These are phyloP conservation scores for Carassius gibelio DNA, from an alignment of 2,113 vertebrate species.

Conservation along the genomic window DNA sequence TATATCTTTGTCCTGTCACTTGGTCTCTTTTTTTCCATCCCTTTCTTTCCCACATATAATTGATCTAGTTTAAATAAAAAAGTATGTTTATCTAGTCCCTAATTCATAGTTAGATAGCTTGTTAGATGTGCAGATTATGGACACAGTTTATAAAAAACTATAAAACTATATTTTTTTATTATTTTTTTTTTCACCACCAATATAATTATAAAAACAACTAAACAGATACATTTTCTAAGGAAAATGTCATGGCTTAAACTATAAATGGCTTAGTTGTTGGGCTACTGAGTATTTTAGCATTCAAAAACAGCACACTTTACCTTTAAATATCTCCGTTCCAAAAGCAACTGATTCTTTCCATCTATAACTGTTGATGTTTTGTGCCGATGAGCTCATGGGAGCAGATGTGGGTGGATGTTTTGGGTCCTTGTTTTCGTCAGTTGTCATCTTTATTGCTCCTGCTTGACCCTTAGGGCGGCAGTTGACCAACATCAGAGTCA, in stretches of 20 bases:
- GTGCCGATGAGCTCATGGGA: background rate
- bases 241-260: no score
- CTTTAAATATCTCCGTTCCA: background rate
- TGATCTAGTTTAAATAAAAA: background rate
- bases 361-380: slow-evolving; percentile 13
- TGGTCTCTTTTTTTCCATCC: background rate
- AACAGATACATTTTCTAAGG: no score
- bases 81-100: background rate
- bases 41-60: background rate
- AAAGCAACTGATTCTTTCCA: slow-evolving; percentile 43
- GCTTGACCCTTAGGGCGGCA: slow-evolving; percentile 19
- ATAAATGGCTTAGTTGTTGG: no score
- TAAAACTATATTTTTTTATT: no score
- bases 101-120: background rate
- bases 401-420: slow-evolving; percentile 21
- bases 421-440: slow-evolving; percentile 35
- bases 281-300: background rate
- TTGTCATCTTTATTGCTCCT: slow-evolving; percentile 21
- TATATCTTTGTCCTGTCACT: background rate
- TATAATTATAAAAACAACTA: background rate
- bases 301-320: background rate
- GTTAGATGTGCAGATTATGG: background rate
- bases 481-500: background rate
- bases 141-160: background rate
- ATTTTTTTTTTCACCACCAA: background rate